These are phyloP conservation scores for Perccottus glenii DNA, from an alignment of 2,113 vertebrate genomes.

Conservation along the genomic window DNA sequence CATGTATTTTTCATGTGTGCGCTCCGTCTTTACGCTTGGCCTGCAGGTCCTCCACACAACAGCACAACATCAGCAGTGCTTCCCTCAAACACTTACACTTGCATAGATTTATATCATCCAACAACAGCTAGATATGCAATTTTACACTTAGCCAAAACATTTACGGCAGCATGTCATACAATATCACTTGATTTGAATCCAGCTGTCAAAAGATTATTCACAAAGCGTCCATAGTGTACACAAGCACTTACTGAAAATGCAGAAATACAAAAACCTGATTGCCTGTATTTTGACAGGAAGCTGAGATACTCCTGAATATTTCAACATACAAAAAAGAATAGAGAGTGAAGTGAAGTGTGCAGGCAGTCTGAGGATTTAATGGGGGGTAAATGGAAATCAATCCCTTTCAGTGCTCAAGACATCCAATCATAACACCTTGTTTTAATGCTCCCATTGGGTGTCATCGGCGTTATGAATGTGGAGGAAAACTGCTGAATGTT, in stretches of 20 bases:
- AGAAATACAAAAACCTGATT: slow-evolving; percentile 52
- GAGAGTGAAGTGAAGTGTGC: slow-evolving; percentile 28
- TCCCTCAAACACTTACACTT: slow-evolving; percentile 19
- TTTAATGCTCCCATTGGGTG: slow-evolving; percentile 70
- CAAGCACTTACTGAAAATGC: slow-evolving; percentile 20
- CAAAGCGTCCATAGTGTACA: slow-evolving; percentile 6
- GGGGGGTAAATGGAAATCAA: slow-evolving; percentile 80
- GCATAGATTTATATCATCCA: slow-evolving; percentile 27
- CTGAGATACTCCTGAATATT: slow-evolving; percentile 82
- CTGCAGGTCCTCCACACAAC: slow-evolving; percentile 65
- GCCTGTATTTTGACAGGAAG: slow-evolving; percentile 81
- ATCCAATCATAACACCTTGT: slow-evolving; percentile 82
- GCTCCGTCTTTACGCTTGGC: slow-evolving; percentile 59
- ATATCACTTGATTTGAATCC: slow-evolving; percentile 55
- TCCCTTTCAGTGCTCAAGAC: slow-evolving; percentile 79
- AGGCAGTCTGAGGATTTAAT: slow-evolving; percentile 78
- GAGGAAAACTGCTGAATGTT: slow-evolving; percentile 53
- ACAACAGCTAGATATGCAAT: slow-evolving; percentile 10
- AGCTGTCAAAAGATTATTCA: slow-evolving; percentile 39
- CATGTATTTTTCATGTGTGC: slow-evolving; percentile 76
- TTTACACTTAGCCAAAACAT: slow-evolving; percentile 27
- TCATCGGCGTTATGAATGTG: slow-evolving; percentile 47
- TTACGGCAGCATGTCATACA: slow-evolving; percentile 29
- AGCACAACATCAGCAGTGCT: slow-evolving; percentile 51
- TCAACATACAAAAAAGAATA: slow-evolving; percentile 76